Conservation (phyloP, 2,888 invertebrate species). For the Galeruca laticollis region DNA sequence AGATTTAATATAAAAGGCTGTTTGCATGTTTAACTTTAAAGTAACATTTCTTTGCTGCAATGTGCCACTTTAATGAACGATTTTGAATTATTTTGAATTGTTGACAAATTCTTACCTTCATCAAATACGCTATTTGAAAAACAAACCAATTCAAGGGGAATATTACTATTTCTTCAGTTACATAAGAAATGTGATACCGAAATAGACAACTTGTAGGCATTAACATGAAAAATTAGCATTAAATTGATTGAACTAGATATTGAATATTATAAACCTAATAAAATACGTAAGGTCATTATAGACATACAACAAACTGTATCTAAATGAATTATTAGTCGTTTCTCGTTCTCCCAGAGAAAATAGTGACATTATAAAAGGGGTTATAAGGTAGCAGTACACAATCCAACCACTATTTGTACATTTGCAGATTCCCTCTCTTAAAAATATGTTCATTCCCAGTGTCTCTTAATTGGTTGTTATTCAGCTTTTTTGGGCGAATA, state of each 20-base stretch:
- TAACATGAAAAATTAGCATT: not conserved
- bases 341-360: not conserved
- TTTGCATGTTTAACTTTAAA: too few species aligned
- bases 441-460: too few species aligned
- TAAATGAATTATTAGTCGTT: not conserved
- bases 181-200: not conserved
- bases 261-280: not conserved
- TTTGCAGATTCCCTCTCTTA: too few species aligned
- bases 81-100: not conserved
- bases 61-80: too few species aligned
- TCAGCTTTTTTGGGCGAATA: too few species aligned
- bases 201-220: not conserved
- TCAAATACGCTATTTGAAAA: not conserved
- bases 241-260: not conserved
- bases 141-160: not conserved
- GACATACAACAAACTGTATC: not conserved
- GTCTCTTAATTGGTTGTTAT: too few species aligned
- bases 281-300: constrained; percentile 1
- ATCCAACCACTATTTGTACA: too few species aligned
- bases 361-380: not conserved
- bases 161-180: not conserved
- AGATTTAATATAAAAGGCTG: too few species aligned
- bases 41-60: too few species aligned
- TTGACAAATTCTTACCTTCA: not conserved
- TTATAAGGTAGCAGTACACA: too few species aligned